Conservation (phyloP, 1,140 invertebrate genomes). For the Sminthurinus signatus region DNA sequence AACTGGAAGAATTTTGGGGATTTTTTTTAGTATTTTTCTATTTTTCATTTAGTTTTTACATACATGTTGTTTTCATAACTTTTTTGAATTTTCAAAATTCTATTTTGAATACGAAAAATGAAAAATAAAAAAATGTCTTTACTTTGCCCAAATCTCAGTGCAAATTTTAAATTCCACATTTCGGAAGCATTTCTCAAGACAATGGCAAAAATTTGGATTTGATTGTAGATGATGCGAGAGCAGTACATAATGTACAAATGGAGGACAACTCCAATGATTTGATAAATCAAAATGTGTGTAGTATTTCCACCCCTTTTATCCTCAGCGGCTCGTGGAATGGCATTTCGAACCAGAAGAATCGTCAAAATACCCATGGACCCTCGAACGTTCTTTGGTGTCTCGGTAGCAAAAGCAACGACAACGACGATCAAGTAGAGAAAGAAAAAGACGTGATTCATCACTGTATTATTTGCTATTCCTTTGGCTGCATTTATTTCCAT, state of each 20-base stretch:
- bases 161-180: conserved; percentile 38
- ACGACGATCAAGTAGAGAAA: neutral
- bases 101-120: neutral
- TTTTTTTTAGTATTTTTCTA: no score
- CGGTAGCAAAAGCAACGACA: neutral
- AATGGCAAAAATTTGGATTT: conserved; percentile 16
- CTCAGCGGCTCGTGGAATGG: neutral
- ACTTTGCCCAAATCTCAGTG: conserved; percentile 22
- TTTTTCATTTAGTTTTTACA: no score
- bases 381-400: conserved; percentile 4
- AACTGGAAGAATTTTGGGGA: neutral
- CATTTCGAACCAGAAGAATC: conserved; percentile 8
- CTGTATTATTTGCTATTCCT: neutral
- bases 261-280: conserved; percentile 20
- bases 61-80: no score
- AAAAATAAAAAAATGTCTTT: conserved; percentile 1
- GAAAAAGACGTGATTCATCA: neutral
- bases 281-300: neutral
- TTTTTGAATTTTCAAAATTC: neutral
- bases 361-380: conserved; percentile 4
- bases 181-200: conserved; percentile 24
- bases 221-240: neutral
- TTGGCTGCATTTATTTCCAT: conserved; percentile 25
- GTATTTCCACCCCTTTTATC: neutral
- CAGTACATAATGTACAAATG: conserved; percentile 23